Percentiles rank a stretch among this genome's conserved stretches.
These are phyloP conservation scores for Lepidocyrtinus sp. DNA, from an alignment of 2,888 invertebrate genomes.

Conservation along the genomic window DNA sequence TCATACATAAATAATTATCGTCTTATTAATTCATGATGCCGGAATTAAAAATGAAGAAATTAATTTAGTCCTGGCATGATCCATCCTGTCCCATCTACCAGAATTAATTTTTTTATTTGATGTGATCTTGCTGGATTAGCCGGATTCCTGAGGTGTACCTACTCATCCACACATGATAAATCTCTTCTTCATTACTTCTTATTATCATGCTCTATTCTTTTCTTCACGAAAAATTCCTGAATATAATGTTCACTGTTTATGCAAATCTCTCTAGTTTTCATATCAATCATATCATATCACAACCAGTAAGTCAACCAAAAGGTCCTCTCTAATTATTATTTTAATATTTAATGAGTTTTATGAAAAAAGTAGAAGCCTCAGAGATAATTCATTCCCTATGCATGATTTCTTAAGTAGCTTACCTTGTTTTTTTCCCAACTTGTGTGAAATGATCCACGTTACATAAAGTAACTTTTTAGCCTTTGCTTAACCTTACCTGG, in stretches of 20 bases:
- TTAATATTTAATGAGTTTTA: slow-evolving; percentile 55
- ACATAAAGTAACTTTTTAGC: slow-evolving; percentile 8
- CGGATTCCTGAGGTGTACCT: slow-evolving; percentile 12
- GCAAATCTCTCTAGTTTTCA: slow-evolving; percentile 36
- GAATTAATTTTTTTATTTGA: not conserved
- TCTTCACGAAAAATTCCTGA: not conserved
- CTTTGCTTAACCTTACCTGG: not conserved
- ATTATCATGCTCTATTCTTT: not conserved
- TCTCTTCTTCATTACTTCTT: slow-evolving; percentile 7
- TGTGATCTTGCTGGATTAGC: slow-evolving; percentile 8
- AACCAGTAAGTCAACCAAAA: slow-evolving; percentile 19
- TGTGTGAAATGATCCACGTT: not conserved
- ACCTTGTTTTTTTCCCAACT: slow-evolving; percentile 27
- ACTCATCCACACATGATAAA: slow-evolving; percentile 13
- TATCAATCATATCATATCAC: slow-evolving; percentile 1
- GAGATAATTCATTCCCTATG: slow-evolving; percentile 5
- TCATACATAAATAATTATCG: not conserved
- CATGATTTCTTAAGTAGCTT: slow-evolving; percentile 20
- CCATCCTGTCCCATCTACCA: not conserved
- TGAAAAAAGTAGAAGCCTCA: slow-evolving; percentile 1
- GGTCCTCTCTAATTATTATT: slow-evolving; percentile 48
- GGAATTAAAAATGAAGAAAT: slow-evolving; percentile 7
- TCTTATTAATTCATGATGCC: not conserved
- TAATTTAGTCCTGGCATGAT: not conserved
- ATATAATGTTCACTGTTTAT: slow-evolving; percentile 2